Evolutionary conservation across 2,888 invertebrate species (phyloP).

Genomic region (Andrena marginata): DNA sequence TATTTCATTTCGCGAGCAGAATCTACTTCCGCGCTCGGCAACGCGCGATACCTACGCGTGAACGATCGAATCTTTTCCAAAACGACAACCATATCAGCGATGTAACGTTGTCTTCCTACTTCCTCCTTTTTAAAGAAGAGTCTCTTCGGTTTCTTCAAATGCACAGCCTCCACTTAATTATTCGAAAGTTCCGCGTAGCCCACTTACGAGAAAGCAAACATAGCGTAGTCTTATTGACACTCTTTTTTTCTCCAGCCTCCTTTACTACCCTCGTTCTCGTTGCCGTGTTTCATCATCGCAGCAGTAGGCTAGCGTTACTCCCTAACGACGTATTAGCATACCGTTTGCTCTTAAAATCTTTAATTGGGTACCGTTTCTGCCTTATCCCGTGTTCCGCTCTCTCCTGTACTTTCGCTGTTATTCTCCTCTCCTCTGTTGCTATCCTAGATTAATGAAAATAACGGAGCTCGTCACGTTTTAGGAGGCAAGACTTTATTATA

Average conservation of each 20-base stretch:
- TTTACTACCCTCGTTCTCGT: not conserved
- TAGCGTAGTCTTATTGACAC: not conserved
- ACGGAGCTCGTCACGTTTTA: too few relatives aligned
- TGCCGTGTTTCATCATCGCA: conserved; percentile 16
- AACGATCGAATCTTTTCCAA: not conserved
- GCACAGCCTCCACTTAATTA: conserved; percentile 1
- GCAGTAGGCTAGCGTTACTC: conserved; percentile 9
- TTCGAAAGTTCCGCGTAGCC: not conserved
- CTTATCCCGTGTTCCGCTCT: not conserved
- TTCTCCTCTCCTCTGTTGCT: not conserved
- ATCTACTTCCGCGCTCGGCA: not conserved
- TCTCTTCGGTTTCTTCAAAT: not conserved
- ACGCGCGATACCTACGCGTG: too few relatives aligned
- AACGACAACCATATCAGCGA: not conserved
- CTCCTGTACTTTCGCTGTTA: not conserved
- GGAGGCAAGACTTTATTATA: too few relatives aligned
- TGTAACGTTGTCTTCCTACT: too few relatives aligned
- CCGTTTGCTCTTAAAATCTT: conserved; percentile 28
- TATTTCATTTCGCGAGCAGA: conserved; percentile 3
- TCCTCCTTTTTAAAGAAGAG: not conserved
- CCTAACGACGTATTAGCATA: conserved; percentile 53
- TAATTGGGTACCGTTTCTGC: conserved; percentile 28
- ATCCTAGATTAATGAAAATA: too few relatives aligned
- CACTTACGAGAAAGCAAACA: not conserved
- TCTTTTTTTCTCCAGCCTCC: not conserved